Conservation (phyloP, 2,888 invertebrate genomes). For the Eupeodes luniger region DNA sequence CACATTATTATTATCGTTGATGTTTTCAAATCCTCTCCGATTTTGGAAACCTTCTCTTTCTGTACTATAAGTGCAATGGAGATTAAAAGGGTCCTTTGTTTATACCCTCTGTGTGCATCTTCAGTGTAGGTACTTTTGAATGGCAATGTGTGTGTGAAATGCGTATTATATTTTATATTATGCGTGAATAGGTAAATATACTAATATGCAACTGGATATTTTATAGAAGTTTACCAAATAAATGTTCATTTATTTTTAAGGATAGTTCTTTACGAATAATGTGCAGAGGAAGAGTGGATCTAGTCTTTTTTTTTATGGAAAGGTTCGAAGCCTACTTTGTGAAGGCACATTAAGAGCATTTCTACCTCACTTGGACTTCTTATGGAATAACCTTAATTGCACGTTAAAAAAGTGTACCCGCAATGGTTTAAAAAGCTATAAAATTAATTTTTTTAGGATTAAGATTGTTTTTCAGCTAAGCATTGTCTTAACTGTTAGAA, state of each 20-base stretch:
- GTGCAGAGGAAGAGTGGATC: too few species aligned
- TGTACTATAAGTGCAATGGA: conserved; percentile 70
- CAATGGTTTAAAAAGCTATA: too few species aligned
- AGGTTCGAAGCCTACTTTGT: too few species aligned
- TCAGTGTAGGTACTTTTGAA: conserved; percentile 37
- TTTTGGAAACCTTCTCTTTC: conserved; percentile 54
- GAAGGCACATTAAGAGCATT: too few species aligned
- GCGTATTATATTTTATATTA: conserved; percentile 60
- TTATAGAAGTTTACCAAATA: conserved; percentile 59
- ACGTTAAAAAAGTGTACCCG: too few species aligned
- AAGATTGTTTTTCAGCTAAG: too few species aligned
- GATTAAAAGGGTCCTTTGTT: conserved; percentile 70
- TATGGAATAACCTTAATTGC: too few species aligned
- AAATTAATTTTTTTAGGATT: too few species aligned
- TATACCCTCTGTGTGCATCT: conserved; percentile 40
- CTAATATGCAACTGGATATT: conserved; percentile 56
- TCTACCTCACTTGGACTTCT: too few species aligned
- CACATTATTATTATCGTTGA: conserved; percentile 17
- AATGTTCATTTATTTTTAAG: conserved; percentile 67
- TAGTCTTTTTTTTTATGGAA: too few species aligned
- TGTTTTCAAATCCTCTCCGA: conserved; percentile 64
- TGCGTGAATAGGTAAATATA: conserved; percentile 62
- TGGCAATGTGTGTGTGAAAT: conserved; percentile 61
- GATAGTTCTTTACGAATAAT: too few species aligned
- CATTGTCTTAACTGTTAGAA: too few species aligned